Percentiles rank a stretch among this genome's conserved stretches.
These are phyloP conservation scores for Oceanites oceanicus DNA, from an alignment of 2,113 vertebrate genomes.

Conservation along the genomic window DNA sequence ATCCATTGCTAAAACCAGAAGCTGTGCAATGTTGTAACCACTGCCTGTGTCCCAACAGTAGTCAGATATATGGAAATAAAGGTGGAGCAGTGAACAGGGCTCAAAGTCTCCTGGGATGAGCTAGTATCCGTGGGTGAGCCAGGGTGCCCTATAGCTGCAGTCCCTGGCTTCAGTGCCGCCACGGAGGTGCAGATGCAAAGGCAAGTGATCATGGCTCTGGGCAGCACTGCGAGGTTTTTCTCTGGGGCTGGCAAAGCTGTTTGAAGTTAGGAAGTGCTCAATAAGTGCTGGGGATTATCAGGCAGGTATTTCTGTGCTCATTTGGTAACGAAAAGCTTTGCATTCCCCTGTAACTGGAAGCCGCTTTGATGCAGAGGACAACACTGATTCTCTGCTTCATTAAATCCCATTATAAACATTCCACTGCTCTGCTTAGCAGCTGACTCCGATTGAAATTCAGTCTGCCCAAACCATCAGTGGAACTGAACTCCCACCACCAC, in stretches of 20 bases:
- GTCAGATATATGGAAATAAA: background rate
- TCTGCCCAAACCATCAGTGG: background rate
- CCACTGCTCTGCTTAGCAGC: background rate
- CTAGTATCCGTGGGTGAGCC: background rate
- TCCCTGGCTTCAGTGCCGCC: no score
- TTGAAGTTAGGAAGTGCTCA: background rate
- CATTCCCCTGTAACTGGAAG: background rate
- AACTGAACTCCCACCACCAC: background rate
- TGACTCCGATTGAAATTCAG: background rate
- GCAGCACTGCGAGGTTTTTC: background rate
- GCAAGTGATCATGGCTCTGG: background rate
- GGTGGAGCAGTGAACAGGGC: background rate
- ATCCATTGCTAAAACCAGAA: background rate
- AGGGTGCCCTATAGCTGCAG: background rate
- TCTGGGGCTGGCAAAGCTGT: background rate
- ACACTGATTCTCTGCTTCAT: background rate
- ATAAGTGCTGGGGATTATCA: background rate
- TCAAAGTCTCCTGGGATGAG: background rate
- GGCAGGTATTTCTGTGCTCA: background rate
- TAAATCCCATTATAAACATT: background rate
- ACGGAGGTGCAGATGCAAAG: no score
- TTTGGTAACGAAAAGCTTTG: background rate
- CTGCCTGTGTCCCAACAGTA: background rate
- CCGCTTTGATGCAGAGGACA: slow-evolving; percentile 2
- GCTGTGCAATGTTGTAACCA: background rate